These are phyloP conservation scores for Centropus unirufus DNA, from an alignment of 2,113 vertebrate genomes.

Conservation along the genomic window DNA sequence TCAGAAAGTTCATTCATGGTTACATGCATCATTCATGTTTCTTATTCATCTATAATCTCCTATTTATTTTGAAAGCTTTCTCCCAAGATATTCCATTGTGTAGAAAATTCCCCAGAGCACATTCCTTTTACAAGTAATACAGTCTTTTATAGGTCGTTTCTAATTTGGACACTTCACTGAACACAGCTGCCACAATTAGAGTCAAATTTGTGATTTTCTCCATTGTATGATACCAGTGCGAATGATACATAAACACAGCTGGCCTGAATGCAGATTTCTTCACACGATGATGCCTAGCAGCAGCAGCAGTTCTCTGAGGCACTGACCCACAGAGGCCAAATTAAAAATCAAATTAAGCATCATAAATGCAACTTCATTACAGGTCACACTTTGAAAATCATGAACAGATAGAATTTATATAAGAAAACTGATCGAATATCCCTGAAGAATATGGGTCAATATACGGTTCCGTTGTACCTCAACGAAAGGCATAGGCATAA, in stretches of 20 bases:
- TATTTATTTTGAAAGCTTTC: slow-evolving; percentile 45
- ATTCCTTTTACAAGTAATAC: slow-evolving; percentile 21
- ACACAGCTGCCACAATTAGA: slow-evolving; percentile 72
- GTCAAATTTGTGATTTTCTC: slow-evolving; percentile 67
- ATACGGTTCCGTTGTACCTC: background rate
- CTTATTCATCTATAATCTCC: slow-evolving; percentile 32
- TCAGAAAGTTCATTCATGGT: slow-evolving; percentile 41
- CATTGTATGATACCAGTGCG: slow-evolving; percentile 53
- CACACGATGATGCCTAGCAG: background rate
- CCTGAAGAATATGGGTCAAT: background rate
- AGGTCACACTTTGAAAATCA: slow-evolving; percentile 27
- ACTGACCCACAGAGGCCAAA: slow-evolving; percentile 49
- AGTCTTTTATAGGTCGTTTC: slow-evolving; percentile 49
- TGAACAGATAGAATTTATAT: background rate
- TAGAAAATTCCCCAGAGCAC: slow-evolving; percentile 28
- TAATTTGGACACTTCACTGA: slow-evolving; percentile 72
- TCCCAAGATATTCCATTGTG: slow-evolving; percentile 51
- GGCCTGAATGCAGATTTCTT: slow-evolving; percentile 49
- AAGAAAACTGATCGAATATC: background rate
- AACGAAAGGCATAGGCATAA: background rate
- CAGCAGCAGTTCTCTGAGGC: slow-evolving; percentile 13
- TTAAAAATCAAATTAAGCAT: slow-evolving; percentile 64
- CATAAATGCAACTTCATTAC: slow-evolving; percentile 21
- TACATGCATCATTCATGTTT: slow-evolving; percentile 32
- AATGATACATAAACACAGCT: slow-evolving; percentile 65